Conservation (phyloP, 1,140 invertebrate species). For the Drosophila fuyamai region DNA sequence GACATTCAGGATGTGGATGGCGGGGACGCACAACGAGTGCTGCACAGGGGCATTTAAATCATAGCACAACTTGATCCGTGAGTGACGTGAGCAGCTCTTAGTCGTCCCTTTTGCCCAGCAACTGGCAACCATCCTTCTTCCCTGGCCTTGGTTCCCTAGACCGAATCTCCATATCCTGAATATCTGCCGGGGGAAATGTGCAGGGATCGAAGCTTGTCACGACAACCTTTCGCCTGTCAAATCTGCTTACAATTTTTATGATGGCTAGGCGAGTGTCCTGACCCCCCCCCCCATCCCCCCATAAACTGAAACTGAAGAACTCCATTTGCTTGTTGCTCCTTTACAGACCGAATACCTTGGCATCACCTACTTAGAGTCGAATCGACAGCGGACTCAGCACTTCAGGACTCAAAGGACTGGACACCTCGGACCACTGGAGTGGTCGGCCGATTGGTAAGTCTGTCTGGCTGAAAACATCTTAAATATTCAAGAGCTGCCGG, state of each 20-base stretch:
- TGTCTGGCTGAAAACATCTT: constrained; percentile 15
- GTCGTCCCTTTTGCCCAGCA: constrained; percentile 6
- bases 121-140: constrained; percentile 11
- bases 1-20: constrained; percentile 6
- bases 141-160: background rate
- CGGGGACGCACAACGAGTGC: background rate
- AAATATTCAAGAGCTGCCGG: constrained; percentile 28
- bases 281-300: background rate
- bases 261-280: constrained; percentile 16
- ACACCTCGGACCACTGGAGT: constrained; percentile 7
- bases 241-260: constrained; percentile 33
- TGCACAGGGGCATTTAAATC: constrained; percentile 39
- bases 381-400: constrained; percentile 8
- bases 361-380: constrained; percentile 40
- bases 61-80: constrained; percentile 43
- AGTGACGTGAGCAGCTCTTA: constrained; percentile 47
- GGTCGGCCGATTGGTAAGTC: constrained; percentile 34
- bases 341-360: constrained; percentile 59
- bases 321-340: constrained; percentile 15
- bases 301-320: constrained; percentile 17
- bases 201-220: background rate
- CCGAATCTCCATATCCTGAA: background rate
- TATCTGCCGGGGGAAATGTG: too few relatives aligned
- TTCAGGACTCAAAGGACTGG: background rate
- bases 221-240: constrained; percentile 18